Base-by-base conservation (phyloP, 2,113 vertebrate species). In the Thalassoma bifasciatum region DNA sequence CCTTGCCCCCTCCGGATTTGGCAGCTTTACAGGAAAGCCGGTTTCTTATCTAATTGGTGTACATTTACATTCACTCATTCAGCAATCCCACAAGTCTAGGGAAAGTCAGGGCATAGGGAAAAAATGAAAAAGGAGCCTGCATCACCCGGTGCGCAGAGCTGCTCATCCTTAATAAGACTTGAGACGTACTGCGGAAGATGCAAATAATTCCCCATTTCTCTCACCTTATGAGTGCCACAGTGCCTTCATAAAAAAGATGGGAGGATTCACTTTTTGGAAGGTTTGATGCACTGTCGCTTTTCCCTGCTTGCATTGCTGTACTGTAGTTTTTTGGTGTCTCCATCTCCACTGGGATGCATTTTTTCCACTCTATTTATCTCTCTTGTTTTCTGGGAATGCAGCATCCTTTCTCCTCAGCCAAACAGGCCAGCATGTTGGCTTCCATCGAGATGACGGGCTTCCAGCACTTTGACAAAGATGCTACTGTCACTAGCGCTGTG, bases 21-120 rank as follows among this genome's bases (percentile, higher is more conserved):
- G 89, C 84, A 89, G 86, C 81, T 84, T 86, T 84, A 73, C 76
- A 87, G 81, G 76, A 85, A 88, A 87, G 68, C 72, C 60, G 22
- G 58, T 83, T 74, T 89, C 79, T 81, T 84, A 75, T 89, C 82
- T 90, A 88, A 92, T 91, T 92, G 86, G 89, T 75, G 75, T 84
- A 82, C 77, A 75, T 89, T 90, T 88, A 83, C 87, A 86, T 88
- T 86, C 82, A 89, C 72, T 88, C 88, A 83, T 87, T 90, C 81
- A 79, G 81, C 74, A 81, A 59, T 85, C 78, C 87, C 79, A 80
- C 65, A 84, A 89, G 86, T 90, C 75, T 74, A 79, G 53, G 75
- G 72, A 69, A 87, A 87, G 84, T 90, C 83, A 70, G 84, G 70
- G 81, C 60, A 77, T 61, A 23, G 52, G 12, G 16, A 57, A 24